Evolutionary conservation across 2,113 vertebrate species (phyloP), one percentile per base, ranked within the genome.

Genomic region (Sinocyclocheilus anophthalmus): DNA sequence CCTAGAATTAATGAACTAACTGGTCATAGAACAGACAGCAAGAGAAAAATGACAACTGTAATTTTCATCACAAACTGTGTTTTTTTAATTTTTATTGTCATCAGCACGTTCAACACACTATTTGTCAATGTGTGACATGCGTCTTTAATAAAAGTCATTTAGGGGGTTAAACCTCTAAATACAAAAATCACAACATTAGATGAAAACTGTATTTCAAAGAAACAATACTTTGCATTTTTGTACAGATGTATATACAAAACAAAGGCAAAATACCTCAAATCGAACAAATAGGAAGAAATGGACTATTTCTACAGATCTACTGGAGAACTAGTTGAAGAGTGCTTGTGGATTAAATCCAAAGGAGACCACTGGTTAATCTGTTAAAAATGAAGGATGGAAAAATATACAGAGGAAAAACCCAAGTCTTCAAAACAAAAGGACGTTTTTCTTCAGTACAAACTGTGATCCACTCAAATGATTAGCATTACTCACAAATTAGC

Each of bases 201-300:
- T 96, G 95, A 96, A 96, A 96, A 97, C 96, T 96, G 95, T 96
- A 96, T 96, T 96, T 96, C 95, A 96, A 96, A 96, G 95, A 96
- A 96, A 96, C 96, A 96, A 96, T 97, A 96, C 95, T 96, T 94
- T 96, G 93, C 87, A 87, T 88, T 91, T 95, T 95, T 96, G 95
- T 97, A 96, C 96, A 97, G 93, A 93, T 93, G 90, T 96, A 96
- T 97, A 95, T 96, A 97, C 96, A 97, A 96, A 96, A 95, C 95
- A 94, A 95, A 95, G 81, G 81, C 95, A 94, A 96, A 97, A 96
- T 96, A 96, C 94, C 94, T 84, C 91, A 94, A 95, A 91, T 89
- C 89, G 86, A 76, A 92, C 90, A 94, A 95, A 95, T 26, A 57
- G 59, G 59, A 83, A 77, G 80, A 42, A 83, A 95, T 94, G 92